Evolutionary conservation across 2,113 vertebrate genomes (phyloP), one percentile per base, ranked within the genome.

Genomic region (Hepsetus odoe): DNA sequence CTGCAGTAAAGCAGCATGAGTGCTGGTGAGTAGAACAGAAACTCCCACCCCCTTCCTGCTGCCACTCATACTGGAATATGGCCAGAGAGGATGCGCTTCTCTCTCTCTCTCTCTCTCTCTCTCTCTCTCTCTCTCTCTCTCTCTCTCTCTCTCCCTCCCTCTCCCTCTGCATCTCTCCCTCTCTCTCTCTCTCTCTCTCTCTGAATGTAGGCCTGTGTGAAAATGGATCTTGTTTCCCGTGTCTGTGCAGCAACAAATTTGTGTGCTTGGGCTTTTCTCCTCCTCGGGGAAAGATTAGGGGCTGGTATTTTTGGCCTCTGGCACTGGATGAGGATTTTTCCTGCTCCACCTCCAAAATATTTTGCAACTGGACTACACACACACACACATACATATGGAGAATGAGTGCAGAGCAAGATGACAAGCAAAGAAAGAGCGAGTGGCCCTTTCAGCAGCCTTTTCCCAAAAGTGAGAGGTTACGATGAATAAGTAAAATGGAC

Each of bases 241-340:
- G n/a, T n/a, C n/a, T n/a, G n/a, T n/a, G n/a, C n/a, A n/a, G n/a
- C n/a, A n/a, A n/a, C n/a, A n/a, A n/a, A n/a, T n/a, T n/a, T 56
- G 46, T n/a, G 22, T 32, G 22, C 49, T 55, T 73, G 64, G 20
- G 65, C 1, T 8, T 42, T 32, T 70, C 18, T 70, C 28, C 12
- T 70, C 26, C 35, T 59, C 4, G 28, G 42, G 44, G 22, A 26
- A n/a, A 42, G 24, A 10, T 42, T 42, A 2, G 44, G 44, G 28
- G 30, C 42, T 24, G 81, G 44, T 87, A 83, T 87, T 87, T 87
- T 84, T 69, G 84, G 79, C 75, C 82, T 72, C 69, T 81, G 87
- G 84, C 88, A 83, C 80, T 22, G 73, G 84, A 76, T 84, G 76
- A 74, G 75, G 40, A 80, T 53, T 32, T 81, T 89, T 89, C 88